Conservation (phyloP, 2,797 vertebrate species). For the Steatocranus sp. region DNA sequence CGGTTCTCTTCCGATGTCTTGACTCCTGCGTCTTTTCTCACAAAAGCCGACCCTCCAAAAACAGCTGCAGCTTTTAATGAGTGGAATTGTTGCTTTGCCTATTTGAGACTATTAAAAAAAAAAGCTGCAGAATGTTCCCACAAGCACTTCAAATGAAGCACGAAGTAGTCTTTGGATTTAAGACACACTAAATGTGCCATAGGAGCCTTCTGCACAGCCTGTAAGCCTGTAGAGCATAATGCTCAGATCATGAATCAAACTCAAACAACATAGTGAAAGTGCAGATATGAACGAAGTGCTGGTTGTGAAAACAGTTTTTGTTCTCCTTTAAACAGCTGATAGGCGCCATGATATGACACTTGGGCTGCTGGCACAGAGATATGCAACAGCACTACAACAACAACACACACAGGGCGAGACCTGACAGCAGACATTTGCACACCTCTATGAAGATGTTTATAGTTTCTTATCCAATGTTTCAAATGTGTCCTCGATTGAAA, state of each 20-base stretch:
- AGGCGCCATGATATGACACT: neutral
- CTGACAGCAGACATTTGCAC: neutral
- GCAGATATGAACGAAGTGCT: neutral
- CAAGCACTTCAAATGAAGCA: neutral
- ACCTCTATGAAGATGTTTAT: neutral
- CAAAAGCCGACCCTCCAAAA: neutral
- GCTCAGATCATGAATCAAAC: neutral
- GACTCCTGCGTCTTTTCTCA: neutral
- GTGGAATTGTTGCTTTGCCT: neutral
- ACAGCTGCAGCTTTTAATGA: neutral
- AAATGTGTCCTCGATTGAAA: neutral
- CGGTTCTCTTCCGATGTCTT: neutral
- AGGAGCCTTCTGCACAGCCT: neutral
- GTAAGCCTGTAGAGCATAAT: neutral
- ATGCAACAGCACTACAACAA: neutral
- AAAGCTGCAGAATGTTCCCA: neutral
- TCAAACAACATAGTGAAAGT: neutral
- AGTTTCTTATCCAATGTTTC: neutral
- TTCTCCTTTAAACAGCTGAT: conserved; percentile 1
- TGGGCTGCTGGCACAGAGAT: neutral
- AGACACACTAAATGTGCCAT: neutral
- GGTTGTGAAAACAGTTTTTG: neutral
- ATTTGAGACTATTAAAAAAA: neutral
- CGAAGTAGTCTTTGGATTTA: neutral
- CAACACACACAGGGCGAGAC: neutral